A percentile compares a stretch with the other conserved stretches of the same genome.
Evolutionary conservation across 2,113 vertebrate genomes (phyloP).

Genomic region (Protobothrops flavoviridis): DNA sequence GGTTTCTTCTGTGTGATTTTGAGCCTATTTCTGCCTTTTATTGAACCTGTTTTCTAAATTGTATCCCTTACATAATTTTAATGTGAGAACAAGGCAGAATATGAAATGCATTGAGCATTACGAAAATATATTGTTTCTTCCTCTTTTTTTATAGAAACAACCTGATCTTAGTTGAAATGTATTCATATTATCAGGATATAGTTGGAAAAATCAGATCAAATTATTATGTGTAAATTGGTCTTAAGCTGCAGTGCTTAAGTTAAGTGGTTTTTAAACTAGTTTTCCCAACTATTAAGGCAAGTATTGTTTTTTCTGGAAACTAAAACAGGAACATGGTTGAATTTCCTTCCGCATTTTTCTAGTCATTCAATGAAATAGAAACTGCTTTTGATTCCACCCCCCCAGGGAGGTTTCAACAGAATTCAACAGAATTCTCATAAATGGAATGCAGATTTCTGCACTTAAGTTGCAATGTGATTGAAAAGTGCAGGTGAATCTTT

Average conservation of each 20-base stretch:
- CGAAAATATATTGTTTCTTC: neutral
- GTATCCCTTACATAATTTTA: constrained; percentile 14
- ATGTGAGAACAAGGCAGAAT: neutral
- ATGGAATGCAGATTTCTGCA: neutral
- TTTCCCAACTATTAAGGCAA: neutral
- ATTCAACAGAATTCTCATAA: neutral
- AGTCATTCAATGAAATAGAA: neutral
- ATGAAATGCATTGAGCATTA: neutral
- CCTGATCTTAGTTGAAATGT: neutral
- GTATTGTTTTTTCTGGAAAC: neutral
- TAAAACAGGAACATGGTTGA: neutral
- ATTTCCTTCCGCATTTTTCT: neutral
- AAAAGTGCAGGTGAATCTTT: neutral
- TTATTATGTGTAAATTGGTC: neutral
- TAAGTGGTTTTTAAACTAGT: neutral
- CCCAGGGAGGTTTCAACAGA: neutral
- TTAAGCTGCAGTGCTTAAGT: neutral
- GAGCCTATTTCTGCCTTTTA: constrained; percentile 63
- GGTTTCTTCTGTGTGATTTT: constrained; percentile 70
- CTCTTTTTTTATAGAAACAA: neutral
- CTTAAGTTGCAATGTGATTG: neutral
- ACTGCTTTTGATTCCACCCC: neutral
- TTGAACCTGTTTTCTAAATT: constrained; percentile 34
- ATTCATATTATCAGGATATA: neutral
- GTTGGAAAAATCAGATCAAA: neutral